Evolutionary conservation across 2,113 vertebrate genomes (phyloP).

Genomic region (Rhinolophus sinicus): DNA sequence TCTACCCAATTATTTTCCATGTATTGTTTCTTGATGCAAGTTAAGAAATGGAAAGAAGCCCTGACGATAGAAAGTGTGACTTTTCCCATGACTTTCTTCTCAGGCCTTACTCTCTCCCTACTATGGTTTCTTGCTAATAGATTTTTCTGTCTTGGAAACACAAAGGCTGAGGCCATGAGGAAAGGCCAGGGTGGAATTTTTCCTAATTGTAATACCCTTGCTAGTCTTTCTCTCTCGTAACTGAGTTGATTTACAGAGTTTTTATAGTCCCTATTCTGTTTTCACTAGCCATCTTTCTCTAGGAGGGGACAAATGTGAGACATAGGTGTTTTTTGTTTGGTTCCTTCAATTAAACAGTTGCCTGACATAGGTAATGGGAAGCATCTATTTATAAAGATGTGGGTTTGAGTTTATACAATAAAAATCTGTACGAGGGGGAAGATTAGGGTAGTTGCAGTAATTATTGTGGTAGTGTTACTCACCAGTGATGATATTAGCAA

Average conservation of each 20-base stretch:
- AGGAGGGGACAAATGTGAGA: background rate
- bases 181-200: background rate
- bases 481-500: background rate
- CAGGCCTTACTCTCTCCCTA: background rate
- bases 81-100: background rate
- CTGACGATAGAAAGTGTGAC: background rate
- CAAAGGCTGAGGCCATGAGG: background rate
- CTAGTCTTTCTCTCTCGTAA: background rate
- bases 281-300: background rate
- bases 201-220: background rate
- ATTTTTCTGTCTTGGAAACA: background rate
- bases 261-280: background rate
- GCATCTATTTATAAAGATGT: background rate
- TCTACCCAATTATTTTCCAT: background rate
- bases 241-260: background rate
- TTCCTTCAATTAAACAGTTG: background rate
- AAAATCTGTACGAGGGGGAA: background rate
- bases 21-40: background rate
- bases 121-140: background rate
- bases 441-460: background rate
- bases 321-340: background rate
- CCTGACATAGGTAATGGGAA: background rate
- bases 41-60: background rate
- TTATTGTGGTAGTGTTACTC: background rate
- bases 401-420: background rate